Evolutionary conservation across 2,113 vertebrate genomes (phyloP), one percentile per base, ranked within the genome.

Genomic region (Phyllostomus discolor): DNA sequence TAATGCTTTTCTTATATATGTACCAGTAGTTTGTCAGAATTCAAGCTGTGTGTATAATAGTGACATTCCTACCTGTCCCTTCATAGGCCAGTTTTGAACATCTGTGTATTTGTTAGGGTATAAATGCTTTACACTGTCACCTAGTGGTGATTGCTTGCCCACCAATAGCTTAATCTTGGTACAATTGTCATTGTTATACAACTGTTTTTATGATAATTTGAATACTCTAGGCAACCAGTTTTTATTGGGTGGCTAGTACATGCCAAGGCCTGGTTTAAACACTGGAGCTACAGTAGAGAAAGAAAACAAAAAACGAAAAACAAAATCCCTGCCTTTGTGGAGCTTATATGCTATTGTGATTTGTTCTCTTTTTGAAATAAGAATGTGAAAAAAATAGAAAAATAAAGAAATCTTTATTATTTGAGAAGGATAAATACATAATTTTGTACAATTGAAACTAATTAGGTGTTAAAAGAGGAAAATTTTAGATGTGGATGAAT

Each of bases 81-180:
- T 38, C 3, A 5, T 2, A 14, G 35, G 28, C 33, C 54, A 41
- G 20, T 69, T 85, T 79, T 80, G 52, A 52, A 83, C 31, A 73
- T 84, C n/a, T n/a, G 12, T 52, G 41, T 4, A 0, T 75, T 90
- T 75, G 20, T 48, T 79, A 33, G 87, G 26, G 19, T 54, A 69
- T 16, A 12, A 72, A 87, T 90, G 73, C 62, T 96, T 92, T 83
- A 83, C 94, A 90, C 84, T 94, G 93, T 92, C 93, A 90, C 73
- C 88, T 94, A 95, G 83, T 82, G 80, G 93, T 76, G 89, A 90
- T 31, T 90, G 41, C 26, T 82, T 90, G 10, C 26, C 78, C 11
- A 54, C 20, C 28, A 70, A 38, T 4, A 54, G 26, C 52, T 93
- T 82, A 62, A 78, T 86, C 91, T 82, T n/a, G 59, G 41, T 35